Evolutionary conservation across 2,888 invertebrate genomes (phyloP).

Genomic region (Dioctria linearis): DNA sequence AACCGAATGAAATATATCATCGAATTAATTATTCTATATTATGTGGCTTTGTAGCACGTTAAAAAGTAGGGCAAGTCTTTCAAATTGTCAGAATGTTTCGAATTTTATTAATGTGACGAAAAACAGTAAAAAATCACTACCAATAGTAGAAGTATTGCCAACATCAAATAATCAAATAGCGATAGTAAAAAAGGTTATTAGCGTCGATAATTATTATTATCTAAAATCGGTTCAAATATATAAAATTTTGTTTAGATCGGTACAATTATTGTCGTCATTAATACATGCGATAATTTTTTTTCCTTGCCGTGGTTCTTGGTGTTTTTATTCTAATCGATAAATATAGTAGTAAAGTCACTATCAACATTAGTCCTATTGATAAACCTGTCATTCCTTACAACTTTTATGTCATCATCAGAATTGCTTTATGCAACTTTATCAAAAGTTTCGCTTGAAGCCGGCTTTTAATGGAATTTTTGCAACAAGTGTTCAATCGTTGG

Average conservation of each 20-base stretch:
- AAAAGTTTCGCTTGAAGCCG: not conserved
- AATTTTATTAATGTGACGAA: conserved; percentile 58
- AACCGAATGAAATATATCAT: conserved; percentile 43
- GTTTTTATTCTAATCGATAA: conserved; percentile 24
- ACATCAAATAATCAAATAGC: conserved; percentile 9
- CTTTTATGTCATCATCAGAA: not conserved
- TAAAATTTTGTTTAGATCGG: conserved; percentile 2
- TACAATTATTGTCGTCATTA: conserved; percentile 10
- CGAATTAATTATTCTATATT: conserved; percentile 41
- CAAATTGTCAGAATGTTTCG: conserved; percentile 55
- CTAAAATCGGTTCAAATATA: not conserved
- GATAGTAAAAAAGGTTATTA: not conserved
- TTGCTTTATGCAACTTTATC: not conserved
- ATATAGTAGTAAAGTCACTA: conserved; percentile 25
- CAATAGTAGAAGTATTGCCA: conserved; percentile 27
- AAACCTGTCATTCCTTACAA: not conserved
- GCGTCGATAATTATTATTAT: no score
- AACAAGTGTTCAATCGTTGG: conserved; percentile 44
- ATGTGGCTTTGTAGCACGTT: conserved; percentile 56
- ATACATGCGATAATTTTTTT: not conserved
- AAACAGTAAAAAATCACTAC: conserved; percentile 30
- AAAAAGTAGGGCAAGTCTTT: conserved; percentile 42
- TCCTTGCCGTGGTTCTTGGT: conserved; percentile 20
- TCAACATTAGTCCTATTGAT: not conserved
- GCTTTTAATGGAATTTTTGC: conserved; percentile 39